phyloP scores from a whole-genome alignment of 2,113 vertebrate species.

The Ciconia maguari region DNA sequence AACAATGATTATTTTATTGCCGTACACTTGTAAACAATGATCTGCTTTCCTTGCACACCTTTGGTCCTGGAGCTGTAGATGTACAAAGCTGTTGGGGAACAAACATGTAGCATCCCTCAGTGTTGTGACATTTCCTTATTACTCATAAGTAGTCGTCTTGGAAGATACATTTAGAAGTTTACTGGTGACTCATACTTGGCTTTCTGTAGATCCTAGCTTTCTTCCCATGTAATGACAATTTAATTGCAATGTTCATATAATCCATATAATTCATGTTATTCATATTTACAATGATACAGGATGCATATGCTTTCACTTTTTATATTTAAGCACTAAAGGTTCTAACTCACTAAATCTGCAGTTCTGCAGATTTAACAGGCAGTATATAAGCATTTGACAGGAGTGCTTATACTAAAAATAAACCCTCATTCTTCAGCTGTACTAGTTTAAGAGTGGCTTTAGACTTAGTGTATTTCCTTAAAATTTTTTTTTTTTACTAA shows the following conservation, averaged over 20 bases:
- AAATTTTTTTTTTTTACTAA: not conserved
- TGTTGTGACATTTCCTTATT: not conserved
- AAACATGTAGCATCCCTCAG: not conserved
- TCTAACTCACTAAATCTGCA: not conserved
- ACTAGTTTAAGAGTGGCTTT: not conserved
- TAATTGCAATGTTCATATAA: conserved; percentile 4
- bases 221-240: not conserved
- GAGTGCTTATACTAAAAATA: not conserved
- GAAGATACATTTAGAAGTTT: not conserved
- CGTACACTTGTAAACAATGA: not conserved
- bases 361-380: not conserved
- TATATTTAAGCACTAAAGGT: not conserved
- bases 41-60: not conserved
- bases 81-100: not conserved
- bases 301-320: not conserved
- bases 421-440: not conserved
- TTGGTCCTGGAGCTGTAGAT: not conserved
- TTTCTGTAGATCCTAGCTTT: not conserved
- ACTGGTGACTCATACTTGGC: not conserved
- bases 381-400: not conserved
- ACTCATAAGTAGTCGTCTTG: not conserved
- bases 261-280: not conserved
- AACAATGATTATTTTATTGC: not conserved
- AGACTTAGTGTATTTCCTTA: not conserved
- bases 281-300: not conserved